A percentile compares a stretch with the other conserved stretches of the same genome.
Evolutionary conservation across 2,113 vertebrate genomes (phyloP).

Genomic region (Pluvialis apricaria): DNA sequence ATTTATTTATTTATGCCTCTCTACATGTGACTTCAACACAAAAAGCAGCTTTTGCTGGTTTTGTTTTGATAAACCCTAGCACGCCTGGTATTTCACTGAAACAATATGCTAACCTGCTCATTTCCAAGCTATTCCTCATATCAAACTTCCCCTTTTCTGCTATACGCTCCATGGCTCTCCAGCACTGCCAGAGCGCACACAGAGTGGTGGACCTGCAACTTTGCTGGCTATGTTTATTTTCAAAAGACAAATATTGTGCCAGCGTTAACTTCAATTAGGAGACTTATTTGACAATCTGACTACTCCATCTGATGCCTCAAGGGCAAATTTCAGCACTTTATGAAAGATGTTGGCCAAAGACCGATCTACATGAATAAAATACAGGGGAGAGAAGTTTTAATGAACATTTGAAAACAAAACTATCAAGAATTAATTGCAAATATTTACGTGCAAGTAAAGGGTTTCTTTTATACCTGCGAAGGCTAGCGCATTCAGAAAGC

Average conservation of each 20-base stretch:
- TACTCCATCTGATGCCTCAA: conserved; percentile 82
- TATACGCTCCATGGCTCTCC: background rate
- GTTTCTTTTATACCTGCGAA: background rate
- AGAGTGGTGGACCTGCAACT: conserved; percentile 62
- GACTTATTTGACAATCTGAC: conserved; percentile 78
- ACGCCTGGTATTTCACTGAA: background rate
- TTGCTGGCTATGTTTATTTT: conserved; percentile 75
- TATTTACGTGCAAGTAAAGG: conserved; percentile 50
- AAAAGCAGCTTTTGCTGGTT: background rate
- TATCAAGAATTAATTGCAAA: conserved; percentile 45
- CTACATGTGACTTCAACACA: background rate
- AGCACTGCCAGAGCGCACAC: conserved; percentile 16
- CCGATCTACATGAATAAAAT: conserved; percentile 72
- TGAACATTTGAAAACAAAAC: conserved; percentile 50
- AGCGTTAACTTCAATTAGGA: conserved; percentile 77
- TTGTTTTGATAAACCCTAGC: background rate
- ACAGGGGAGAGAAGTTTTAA: conserved; percentile 57
- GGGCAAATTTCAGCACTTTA: conserved; percentile 78
- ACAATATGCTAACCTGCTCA: background rate
- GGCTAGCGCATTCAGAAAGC: background rate
- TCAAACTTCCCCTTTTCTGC: background rate
- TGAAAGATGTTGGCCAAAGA: conserved; percentile 63
- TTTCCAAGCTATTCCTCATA: background rate
- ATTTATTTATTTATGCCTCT: background rate
- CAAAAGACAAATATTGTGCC: conserved; percentile 76